These are phyloP conservation scores for Drosophila arawakana DNA, from an alignment of 1,140 invertebrate species.

Conservation along the genomic window DNA sequence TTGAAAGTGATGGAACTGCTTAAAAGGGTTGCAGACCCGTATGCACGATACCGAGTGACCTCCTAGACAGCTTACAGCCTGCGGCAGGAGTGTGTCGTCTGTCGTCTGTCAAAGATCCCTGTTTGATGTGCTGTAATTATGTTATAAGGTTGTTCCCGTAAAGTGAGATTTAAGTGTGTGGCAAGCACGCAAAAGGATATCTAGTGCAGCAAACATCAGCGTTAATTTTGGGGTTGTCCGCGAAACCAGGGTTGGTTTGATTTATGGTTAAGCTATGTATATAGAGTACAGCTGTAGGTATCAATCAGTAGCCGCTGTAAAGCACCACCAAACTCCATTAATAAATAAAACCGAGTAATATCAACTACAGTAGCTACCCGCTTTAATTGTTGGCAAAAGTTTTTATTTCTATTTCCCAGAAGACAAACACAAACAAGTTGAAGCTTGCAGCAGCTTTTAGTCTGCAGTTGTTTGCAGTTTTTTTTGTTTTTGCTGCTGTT, in stretches of 20 bases:
- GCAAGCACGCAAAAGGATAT: slow-evolving; percentile 10
- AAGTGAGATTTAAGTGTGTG: slow-evolving; percentile 69
- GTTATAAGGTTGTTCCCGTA: slow-evolving; percentile 71
- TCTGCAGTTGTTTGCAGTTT: no score
- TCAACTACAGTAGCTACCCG: slow-evolving; percentile 9
- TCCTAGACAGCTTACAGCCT: slow-evolving; percentile 8
- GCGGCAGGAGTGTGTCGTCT: slow-evolving; percentile 6
- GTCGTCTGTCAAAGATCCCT: slow-evolving; percentile 55
- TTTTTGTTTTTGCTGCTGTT: neutral
- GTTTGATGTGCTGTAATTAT: slow-evolving; percentile 80
- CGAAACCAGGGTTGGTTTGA: slow-evolving; percentile 31
- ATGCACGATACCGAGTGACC: slow-evolving; percentile 7
- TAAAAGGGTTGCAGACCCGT: slow-evolving; percentile 41
- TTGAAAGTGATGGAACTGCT: slow-evolving; percentile 20
- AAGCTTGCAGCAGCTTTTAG: slow-evolving; percentile 24
- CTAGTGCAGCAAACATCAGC: neutral
- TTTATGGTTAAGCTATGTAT: slow-evolving; percentile 28
- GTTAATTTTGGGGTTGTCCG: slow-evolving; percentile 31
- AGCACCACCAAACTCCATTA: slow-evolving; percentile 6
- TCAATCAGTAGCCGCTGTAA: slow-evolving; percentile 23
- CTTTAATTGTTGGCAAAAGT: slow-evolving; percentile 63
- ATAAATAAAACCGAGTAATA: neutral
- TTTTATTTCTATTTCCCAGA: slow-evolving; percentile 48
- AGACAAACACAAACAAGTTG: slow-evolving; percentile 55
- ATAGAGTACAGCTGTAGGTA: neutral